Conservation (phyloP, 2,113 vertebrate species). For the Otus sunia region DNA sequence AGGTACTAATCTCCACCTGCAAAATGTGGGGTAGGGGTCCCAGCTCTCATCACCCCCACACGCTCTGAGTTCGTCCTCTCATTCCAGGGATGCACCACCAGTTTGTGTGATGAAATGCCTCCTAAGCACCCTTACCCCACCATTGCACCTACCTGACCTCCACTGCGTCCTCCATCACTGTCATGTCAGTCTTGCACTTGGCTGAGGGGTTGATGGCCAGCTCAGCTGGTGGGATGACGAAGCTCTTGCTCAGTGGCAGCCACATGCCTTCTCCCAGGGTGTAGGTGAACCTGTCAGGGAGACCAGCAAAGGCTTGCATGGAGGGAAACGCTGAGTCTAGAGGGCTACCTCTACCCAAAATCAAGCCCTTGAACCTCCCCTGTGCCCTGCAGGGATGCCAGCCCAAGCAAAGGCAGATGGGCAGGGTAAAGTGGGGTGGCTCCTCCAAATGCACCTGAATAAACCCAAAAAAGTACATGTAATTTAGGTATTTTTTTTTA, state of each 20-base stretch:
- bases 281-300: slow-evolving; percentile 89
- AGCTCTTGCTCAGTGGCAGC: slow-evolving; percentile 97
- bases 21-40: accelerated
- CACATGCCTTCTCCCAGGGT: slow-evolving; percentile 98
- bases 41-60: background rate
- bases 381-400: background rate
- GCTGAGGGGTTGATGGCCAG: slow-evolving; percentile 98
- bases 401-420: background rate
- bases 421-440: background rate
- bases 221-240: slow-evolving; percentile 94
- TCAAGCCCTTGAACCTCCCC: background rate
- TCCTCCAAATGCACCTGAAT: background rate
- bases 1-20: background rate
- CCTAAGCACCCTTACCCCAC: accelerated
- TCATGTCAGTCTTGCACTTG: slow-evolving; percentile 99
- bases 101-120: background rate
- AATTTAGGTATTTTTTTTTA: background rate
- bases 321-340: background rate
- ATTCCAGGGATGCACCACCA: accelerated
- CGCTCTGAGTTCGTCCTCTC: background rate
- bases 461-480: background rate
- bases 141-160: slow-evolving; percentile 86
- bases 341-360: background rate
- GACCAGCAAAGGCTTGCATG: background rate
- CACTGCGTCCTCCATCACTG: slow-evolving; percentile 97